Conservation (phyloP, 2,888 invertebrate species). For the Nomada lathburiana region DNA sequence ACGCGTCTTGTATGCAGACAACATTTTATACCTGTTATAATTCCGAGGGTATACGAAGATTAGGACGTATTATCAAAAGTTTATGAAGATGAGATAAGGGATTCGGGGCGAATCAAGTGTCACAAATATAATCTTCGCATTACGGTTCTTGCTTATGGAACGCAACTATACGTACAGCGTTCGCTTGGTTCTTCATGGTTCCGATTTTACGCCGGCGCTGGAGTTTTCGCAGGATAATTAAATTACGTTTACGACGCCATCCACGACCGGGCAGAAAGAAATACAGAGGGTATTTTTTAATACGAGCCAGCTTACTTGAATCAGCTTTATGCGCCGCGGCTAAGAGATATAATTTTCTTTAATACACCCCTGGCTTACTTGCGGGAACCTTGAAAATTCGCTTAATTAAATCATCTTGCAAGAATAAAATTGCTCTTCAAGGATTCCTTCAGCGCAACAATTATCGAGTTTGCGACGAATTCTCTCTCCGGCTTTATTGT, state of each 20-base stretch:
- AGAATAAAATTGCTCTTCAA: constrained; percentile 23
- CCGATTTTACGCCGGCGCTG: constrained; percentile 32
- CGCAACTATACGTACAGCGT: constrained; percentile 4
- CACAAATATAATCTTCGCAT: constrained; percentile 6
- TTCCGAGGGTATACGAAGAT: neutral
- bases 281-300: constrained; percentile 55
- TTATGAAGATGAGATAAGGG: constrained; percentile 1
- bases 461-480: constrained; percentile 15
- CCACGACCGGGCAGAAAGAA: constrained; percentile 39
- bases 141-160: constrained; percentile 11
- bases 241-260: constrained; percentile 55
- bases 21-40: neutral
- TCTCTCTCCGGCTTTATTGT: neutral
- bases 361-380: constrained; percentile 34
- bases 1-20: neutral
- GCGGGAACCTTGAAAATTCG: constrained; percentile 22
- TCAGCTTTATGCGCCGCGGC: constrained; percentile 38
- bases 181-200: constrained; percentile 33
- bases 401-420: constrained; percentile 43
- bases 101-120: constrained; percentile 27
- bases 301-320: constrained; percentile 51
- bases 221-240: constrained; percentile 55
- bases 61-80: constrained; percentile 8
- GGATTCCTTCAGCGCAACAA: constrained; percentile 21
- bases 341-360: constrained; percentile 50